A percentile compares a stretch with the other conserved stretches of the same genome.
phyloP scores from a whole-genome alignment of 2,797 vertebrate genomes.

The Nyctibius grandis region DNA sequence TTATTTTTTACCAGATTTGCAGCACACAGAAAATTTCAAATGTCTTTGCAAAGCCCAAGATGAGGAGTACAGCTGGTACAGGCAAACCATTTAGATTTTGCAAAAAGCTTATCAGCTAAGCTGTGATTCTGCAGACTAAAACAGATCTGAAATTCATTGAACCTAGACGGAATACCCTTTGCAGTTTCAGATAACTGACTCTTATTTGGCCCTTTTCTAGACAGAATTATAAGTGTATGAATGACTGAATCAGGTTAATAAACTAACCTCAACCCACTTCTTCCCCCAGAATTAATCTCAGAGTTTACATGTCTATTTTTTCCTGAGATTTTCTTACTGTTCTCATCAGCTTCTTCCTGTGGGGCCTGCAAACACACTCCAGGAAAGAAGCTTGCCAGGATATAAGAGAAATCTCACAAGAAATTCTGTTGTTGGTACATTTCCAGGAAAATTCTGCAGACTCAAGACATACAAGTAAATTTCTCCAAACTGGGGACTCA shows the following conservation, averaged over 20 bases:
- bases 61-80: constrained; percentile 8
- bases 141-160: not conserved
- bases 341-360: constrained; percentile 57
- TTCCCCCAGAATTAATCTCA: constrained; percentile 19
- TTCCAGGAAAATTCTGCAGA: constrained; percentile 47
- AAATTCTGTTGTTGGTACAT: constrained; percentile 35
- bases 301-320: constrained; percentile 37
- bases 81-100: constrained; percentile 1
- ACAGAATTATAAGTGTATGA: not conserved
- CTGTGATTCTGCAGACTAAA: not conserved
- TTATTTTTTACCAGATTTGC: not conserved
- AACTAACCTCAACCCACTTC: not conserved
- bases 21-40: not conserved
- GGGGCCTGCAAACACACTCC: constrained; percentile 23
- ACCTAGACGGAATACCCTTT: not conserved
- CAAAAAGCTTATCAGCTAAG: constrained; percentile 31
- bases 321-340: constrained; percentile 20
- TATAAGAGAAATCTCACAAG: constrained; percentile 48
- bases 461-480: not conserved
- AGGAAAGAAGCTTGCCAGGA: constrained; percentile 55
- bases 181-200: not conserved
- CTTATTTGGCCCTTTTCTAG: not conserved
- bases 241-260: not conserved
- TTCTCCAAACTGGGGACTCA: not conserved
- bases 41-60: not conserved